These are phyloP conservation scores for Peromyscus eremicus DNA, from an alignment of 2,797 vertebrate genomes.

Conservation along the genomic window DNA sequence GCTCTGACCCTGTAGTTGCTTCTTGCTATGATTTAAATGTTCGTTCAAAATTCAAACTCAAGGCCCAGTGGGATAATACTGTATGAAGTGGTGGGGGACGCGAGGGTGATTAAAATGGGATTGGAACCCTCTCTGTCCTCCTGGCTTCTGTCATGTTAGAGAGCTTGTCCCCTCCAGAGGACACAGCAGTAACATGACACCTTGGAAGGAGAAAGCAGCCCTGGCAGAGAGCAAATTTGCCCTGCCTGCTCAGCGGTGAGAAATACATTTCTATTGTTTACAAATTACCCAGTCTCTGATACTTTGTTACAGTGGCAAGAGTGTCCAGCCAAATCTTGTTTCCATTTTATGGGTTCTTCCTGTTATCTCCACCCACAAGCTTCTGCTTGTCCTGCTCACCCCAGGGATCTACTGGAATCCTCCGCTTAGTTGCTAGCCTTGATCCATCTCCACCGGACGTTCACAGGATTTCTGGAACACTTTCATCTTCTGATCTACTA, in stretches of 20 bases:
- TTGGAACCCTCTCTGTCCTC: neutral
- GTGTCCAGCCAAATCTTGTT: neutral
- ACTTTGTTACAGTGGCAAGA: neutral
- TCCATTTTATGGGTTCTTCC: neutral
- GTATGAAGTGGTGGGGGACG: neutral
- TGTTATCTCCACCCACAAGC: neutral
- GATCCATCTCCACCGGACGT: neutral
- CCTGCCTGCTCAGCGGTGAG: neutral
- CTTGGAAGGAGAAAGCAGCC: neutral
- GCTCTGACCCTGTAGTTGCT: neutral
- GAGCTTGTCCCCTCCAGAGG: neutral
- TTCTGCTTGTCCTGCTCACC: neutral
- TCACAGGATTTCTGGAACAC: neutral
- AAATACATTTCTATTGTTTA: neutral
- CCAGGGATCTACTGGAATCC: neutral
- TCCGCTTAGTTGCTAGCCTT: neutral
- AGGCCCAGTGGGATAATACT: neutral
- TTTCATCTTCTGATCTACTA: neutral
- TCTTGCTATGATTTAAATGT: neutral
- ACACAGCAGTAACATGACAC: neutral
- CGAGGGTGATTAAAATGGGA: neutral
- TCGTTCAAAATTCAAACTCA: neutral
- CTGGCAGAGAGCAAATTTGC: too few species aligned
- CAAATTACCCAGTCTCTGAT: neutral
- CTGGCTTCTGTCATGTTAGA: neutral